Conservation (phyloP, 2,888 invertebrate species). For the Xiphydria camelus region DNA sequence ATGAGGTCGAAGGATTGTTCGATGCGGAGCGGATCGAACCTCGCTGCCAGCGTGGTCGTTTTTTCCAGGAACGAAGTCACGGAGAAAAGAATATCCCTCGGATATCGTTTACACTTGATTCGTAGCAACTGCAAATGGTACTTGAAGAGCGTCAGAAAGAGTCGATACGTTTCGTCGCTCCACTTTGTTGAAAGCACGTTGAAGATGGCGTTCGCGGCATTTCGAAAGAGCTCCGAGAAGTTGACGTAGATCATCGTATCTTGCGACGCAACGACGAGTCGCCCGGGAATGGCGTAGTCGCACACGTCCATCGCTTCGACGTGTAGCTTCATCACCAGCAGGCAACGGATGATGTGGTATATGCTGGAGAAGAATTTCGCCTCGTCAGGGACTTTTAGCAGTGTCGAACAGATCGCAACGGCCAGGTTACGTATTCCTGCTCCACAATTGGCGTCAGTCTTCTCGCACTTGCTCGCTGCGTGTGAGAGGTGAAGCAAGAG, state of each 20-base stretch:
- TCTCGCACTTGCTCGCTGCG: slow-evolving; percentile 30
- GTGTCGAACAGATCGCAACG: slow-evolving; percentile 26
- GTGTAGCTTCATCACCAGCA: slow-evolving; percentile 32
- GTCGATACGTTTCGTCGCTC: background rate
- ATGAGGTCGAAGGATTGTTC: slow-evolving; percentile 22
- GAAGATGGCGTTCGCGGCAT: background rate
- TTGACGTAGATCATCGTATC: slow-evolving; percentile 7
- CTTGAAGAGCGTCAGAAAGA: background rate
- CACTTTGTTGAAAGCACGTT: too few species aligned
- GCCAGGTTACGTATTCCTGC: slow-evolving; percentile 30
- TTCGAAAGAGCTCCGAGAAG: slow-evolving; percentile 33
- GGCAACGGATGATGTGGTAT: slow-evolving; percentile 39
- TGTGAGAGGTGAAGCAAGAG: slow-evolving; percentile 37
- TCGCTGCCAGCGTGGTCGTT: too few species aligned
- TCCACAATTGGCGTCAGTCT: slow-evolving; percentile 22
- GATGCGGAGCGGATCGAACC: too few species aligned
- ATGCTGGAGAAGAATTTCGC: slow-evolving; percentile 37
- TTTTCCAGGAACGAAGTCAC: slow-evolving; percentile 8
- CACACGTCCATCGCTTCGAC: slow-evolving; percentile 36
- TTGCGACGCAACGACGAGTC: background rate
- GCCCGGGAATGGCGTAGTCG: slow-evolving; percentile 26
- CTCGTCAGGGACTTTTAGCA: slow-evolving; percentile 29
- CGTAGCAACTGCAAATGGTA: slow-evolving; percentile 2
- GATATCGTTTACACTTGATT: background rate
- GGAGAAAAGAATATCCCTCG: background rate